phyloP scores from a whole-genome alignment of 1,140 invertebrate genomes.

The Whitmania pigra region DNA sequence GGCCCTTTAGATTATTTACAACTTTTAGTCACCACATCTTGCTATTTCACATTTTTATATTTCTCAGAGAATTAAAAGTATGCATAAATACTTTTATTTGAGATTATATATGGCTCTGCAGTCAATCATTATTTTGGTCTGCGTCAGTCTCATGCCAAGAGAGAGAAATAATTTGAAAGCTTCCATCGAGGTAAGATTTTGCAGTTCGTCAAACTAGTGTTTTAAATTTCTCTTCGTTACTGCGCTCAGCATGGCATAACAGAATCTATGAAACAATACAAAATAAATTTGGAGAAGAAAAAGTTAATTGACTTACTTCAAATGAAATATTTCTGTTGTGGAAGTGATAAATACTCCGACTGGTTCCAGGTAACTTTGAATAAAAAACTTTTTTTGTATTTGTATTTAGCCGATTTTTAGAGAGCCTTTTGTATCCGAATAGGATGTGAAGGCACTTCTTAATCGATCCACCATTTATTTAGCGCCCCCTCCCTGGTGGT shows the following conservation, averaged over 20 bases:
- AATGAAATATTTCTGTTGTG: slow-evolving; percentile 20
- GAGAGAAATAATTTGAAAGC: neutral
- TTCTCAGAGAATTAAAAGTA: neutral
- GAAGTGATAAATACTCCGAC: slow-evolving; percentile 17
- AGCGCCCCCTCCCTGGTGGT: no score
- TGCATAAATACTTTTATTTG: neutral
- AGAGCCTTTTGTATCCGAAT: no score
- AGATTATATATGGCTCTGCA: slow-evolving; percentile 3
- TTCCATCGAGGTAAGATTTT: neutral
- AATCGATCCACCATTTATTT: no score
- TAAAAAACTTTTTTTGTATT: neutral
- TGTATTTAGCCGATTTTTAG: no score
- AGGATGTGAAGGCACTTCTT: no score
- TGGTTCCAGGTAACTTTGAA: slow-evolving; percentile 20
- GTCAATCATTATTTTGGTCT: neutral
- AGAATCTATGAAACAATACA: slow-evolving; percentile 14
- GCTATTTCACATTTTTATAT: neutral
- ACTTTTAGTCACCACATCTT: neutral
- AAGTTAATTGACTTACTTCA: slow-evolving; percentile 17
- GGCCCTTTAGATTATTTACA: no score
- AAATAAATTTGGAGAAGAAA: slow-evolving; percentile 13
- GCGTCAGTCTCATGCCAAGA: neutral
- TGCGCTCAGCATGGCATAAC: neutral
- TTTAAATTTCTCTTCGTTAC: neutral
- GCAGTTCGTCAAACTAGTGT: neutral